phyloP scores from a whole-genome alignment of 2,888 invertebrate species.

The Hemistola chrysoprasaria region DNA sequence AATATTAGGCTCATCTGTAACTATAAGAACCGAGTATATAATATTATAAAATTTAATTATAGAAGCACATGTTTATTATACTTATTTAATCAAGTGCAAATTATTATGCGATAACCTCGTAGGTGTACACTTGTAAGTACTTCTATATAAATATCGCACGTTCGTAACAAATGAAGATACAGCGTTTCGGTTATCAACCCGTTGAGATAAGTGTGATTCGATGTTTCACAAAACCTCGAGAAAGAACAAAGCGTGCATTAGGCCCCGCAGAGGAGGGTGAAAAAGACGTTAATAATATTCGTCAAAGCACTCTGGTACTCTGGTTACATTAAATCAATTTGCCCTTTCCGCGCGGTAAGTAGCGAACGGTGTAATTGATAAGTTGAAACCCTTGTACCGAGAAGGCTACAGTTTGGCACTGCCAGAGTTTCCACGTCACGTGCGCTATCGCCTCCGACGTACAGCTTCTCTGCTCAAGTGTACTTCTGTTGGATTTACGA shows the following conservation, averaged over 20 bases:
- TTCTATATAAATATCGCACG: conserved; percentile 7
- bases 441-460: conserved; percentile 38
- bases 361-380: conserved; percentile 82
- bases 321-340: conserved; percentile 83
- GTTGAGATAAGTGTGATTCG: conserved; percentile 75
- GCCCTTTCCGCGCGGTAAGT: conserved; percentile 82
- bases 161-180: conserved; percentile 20
- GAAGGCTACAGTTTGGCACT: conserved; percentile 73
- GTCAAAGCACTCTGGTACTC: conserved; percentile 83
- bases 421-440: conserved; percentile 54
- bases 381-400: conserved; percentile 81
- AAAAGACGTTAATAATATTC: conserved; percentile 83
- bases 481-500: conserved; percentile 29
- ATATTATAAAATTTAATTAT: too few species aligned
- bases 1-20: too few species aligned
- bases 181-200: conserved; percentile 31
- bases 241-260: conserved; percentile 79
- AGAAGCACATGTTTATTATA: too few species aligned
- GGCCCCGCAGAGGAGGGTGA: conserved; percentile 70
- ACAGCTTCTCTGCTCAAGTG: conserved; percentile 38
- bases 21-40: too few species aligned
- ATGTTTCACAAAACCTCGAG: conserved; percentile 70
- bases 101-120: too few species aligned
- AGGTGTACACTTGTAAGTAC: conserved; percentile 1
- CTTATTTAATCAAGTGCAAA: too few species aligned